These are phyloP conservation scores for Rotaria magnacalcarata DNA, from an alignment of 2,888 invertebrate species.

Conservation along the genomic window DNA sequence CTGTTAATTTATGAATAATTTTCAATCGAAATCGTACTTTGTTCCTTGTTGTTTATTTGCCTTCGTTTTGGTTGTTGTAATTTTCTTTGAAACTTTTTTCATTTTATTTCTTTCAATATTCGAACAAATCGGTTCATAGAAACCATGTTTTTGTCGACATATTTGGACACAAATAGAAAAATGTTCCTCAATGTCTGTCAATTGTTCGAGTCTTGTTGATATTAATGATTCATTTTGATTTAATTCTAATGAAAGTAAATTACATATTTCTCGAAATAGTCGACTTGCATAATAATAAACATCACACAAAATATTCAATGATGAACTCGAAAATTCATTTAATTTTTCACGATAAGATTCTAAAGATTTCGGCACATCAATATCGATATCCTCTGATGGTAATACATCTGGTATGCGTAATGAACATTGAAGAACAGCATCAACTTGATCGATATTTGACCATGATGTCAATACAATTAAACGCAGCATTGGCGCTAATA, in stretches of 20 bases:
- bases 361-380: conserved; percentile 9
- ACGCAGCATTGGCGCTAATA: conserved; percentile 11
- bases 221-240: neutral
- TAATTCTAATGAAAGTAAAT: neutral
- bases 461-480: conserved; percentile 6
- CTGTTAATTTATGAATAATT: too few species aligned
- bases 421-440: conserved; percentile 28
- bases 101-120: neutral
- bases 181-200: conserved; percentile 22
- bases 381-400: neutral
- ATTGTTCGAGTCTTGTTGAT: conserved; percentile 12
- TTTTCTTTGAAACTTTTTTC: neutral
- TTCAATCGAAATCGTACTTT: neutral
- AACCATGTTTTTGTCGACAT: conserved; percentile 7
- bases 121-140: conserved; percentile 20
- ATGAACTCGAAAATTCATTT: neutral
- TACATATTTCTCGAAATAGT: conserved; percentile 35
- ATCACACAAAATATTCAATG: conserved; percentile 24
- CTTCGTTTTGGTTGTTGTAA: neutral
- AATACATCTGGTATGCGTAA: conserved; percentile 12
- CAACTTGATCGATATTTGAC: neutral
- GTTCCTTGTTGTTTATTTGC: neutral
- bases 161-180: conserved; percentile 23
- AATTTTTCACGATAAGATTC: neutral
- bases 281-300: conserved; percentile 26